Conservation (phyloP, 2,113 vertebrate genomes). For the Prunella fulvescens region DNA sequence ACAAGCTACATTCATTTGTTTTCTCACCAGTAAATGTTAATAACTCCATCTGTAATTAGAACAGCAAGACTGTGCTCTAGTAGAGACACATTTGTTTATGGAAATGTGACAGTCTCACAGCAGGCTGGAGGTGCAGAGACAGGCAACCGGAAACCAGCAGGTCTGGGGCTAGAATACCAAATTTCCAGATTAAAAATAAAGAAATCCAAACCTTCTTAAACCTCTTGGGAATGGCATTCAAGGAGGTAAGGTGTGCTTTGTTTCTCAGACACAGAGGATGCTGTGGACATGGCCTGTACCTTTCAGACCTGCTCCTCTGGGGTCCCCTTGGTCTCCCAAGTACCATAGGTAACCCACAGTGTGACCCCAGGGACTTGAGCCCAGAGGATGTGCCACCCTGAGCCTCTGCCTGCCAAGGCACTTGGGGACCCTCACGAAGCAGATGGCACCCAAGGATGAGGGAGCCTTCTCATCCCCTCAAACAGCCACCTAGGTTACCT, state of each 20-base stretch:
- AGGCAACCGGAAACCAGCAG: neutral
- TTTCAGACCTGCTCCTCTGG: neutral
- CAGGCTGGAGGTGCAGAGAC: neutral
- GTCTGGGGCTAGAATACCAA: neutral
- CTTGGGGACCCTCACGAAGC: neutral
- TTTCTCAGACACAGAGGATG: neutral
- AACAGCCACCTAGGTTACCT: neutral
- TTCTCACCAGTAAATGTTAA: neutral
- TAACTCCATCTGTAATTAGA: neutral
- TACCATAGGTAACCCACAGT: fast-evolving
- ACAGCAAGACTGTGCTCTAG: fast-evolving
- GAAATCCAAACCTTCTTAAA: neutral
- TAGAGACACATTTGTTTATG: neutral
- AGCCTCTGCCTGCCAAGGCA: neutral
- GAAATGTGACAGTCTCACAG: neutral
- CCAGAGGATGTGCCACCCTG: neutral
- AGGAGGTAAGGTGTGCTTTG: neutral
- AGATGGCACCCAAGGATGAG: neutral
- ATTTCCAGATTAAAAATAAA: neutral
- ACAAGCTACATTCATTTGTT: neutral
- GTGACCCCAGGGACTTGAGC: neutral
- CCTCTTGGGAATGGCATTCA: fast-evolving
- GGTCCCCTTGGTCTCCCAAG: neutral
- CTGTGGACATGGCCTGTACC: neutral
- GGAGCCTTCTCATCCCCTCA: neutral